phyloP scores from a whole-genome alignment of 2,113 vertebrate species.

The Hucho hucho region DNA sequence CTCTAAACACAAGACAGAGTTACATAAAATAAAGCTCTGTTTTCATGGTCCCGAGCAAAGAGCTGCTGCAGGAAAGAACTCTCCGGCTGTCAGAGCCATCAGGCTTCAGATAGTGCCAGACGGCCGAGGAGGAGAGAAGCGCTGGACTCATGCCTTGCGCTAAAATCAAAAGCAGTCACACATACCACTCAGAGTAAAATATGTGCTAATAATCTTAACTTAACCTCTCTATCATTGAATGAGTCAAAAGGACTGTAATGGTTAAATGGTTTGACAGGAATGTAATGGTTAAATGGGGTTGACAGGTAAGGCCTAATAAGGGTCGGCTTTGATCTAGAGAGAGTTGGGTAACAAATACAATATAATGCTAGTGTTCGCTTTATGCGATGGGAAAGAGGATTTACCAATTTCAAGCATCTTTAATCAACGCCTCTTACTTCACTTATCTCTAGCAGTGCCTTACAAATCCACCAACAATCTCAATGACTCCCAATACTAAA shows the following conservation, averaged over 20 bases:
- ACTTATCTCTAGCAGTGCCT: neutral
- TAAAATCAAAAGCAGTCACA: slow-evolving; percentile 22
- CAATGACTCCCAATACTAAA: neutral
- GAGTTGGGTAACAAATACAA: no score
- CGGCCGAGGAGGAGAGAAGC: slow-evolving; percentile 8
- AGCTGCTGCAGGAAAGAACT: neutral
- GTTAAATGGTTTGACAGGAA: neutral
- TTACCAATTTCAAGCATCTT: neutral
- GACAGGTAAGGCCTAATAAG: neutral
- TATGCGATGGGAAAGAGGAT: neutral
- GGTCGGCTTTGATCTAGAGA: neutral
- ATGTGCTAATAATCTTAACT: slow-evolving; percentile 22
- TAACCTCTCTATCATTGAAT: neutral
- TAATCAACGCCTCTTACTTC: neutral
- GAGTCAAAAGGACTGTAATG: neutral
- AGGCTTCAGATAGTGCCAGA: slow-evolving; percentile 28
- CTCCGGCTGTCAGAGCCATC: neutral
- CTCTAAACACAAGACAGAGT: no score
- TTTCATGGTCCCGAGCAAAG: neutral
- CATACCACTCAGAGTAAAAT: slow-evolving; percentile 9
- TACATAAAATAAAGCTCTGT: no score
- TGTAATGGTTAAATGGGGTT: no score
- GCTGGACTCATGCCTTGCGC: slow-evolving; percentile 16
- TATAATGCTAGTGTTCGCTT: no score
- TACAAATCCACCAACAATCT: neutral